These are phyloP conservation scores for Agrenia bidenticulata DNA, from an alignment of 2,888 invertebrate genomes.

Conservation along the genomic window DNA sequence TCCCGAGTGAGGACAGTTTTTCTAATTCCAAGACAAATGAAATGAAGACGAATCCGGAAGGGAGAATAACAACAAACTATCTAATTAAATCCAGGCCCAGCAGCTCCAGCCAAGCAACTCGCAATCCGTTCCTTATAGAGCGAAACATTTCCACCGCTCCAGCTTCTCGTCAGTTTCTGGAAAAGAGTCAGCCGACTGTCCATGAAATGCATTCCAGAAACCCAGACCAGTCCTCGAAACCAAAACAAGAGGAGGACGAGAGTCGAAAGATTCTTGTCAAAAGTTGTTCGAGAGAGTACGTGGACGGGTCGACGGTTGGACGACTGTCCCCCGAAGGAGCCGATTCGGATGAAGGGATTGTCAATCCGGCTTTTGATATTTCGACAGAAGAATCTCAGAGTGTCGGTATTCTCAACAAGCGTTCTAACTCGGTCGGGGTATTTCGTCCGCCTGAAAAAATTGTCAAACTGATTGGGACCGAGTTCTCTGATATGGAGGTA, in stretches of 20 bases:
- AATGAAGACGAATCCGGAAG: neutral
- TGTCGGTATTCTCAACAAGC: slow-evolving; percentile 15
- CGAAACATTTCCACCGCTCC: slow-evolving; percentile 12
- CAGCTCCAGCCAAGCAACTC: neutral
- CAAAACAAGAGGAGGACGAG: neutral
- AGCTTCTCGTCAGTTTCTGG: neutral
- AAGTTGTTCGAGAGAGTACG: neutral
- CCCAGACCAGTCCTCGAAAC: no score
- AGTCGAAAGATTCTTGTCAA: slow-evolving; percentile 3
- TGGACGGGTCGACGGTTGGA: neutral
- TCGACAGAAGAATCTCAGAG: slow-evolving; percentile 22
- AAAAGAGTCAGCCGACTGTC: neutral
- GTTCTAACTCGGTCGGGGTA: slow-evolving; percentile 1
- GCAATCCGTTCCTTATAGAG: slow-evolving; percentile 5
- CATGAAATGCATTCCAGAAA: no score
- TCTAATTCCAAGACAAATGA: neutral
- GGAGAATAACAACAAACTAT: slow-evolving; percentile 1
- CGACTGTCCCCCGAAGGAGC: slow-evolving; percentile 48
- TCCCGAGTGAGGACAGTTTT: neutral
- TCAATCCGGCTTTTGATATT: slow-evolving; percentile 46
- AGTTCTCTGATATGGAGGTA: slow-evolving; percentile 17
- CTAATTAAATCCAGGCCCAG: slow-evolving; percentile 19
- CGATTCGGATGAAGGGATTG: slow-evolving; percentile 44
- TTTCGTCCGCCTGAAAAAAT: slow-evolving; percentile 2
- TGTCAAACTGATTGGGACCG: neutral